Conservation (phyloP, 2,888 invertebrate genomes). For the Platerodrilus igneus region DNA sequence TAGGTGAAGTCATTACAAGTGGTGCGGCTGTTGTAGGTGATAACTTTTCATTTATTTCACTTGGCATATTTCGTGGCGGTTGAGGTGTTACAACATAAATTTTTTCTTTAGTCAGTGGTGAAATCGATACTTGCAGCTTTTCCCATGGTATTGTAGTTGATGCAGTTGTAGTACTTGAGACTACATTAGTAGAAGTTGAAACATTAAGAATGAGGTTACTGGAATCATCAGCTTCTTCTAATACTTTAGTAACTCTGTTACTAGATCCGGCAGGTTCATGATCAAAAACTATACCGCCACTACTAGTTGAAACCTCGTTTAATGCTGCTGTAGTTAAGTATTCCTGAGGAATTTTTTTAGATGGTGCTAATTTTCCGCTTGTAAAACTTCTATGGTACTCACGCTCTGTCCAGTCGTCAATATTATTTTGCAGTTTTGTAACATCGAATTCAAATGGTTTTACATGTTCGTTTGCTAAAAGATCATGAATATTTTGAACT, state of each 20-base stretch:
- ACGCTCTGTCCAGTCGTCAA: constrained; percentile 80
- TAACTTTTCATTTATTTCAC: constrained; percentile 43
- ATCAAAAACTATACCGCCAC: constrained; percentile 26
- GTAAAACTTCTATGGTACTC: constrained; percentile 56
- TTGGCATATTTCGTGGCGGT: constrained; percentile 49
- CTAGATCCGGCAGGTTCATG: constrained; percentile 37
- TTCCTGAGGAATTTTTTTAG: constrained; percentile 74
- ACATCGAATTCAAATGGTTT: constrained; percentile 63
- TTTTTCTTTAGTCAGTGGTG: constrained; percentile 73
- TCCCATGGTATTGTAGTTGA: constrained; percentile 58
- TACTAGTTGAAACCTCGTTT: constrained; percentile 22
- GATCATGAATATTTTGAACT: constrained; percentile 51
- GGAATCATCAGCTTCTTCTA: constrained; percentile 34
- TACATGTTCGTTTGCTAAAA: constrained; percentile 39
- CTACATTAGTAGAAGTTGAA: constrained; percentile 17
- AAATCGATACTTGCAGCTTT: constrained; percentile 64
- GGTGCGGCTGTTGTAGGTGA: constrained; percentile 35
- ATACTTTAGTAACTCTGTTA: constrained; percentile 33
- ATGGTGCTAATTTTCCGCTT: constrained; percentile 52
- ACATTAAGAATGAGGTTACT: constrained; percentile 37
- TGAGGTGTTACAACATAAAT: constrained; percentile 80
- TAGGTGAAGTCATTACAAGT: constrained; percentile 48
- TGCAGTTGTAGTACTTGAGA: constrained; percentile 21
- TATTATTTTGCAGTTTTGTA: constrained; percentile 71
- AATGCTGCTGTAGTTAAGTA: constrained; percentile 62